phyloP scores from a whole-genome alignment of 2,113 vertebrate genomes.

The Oreochromis spilurus region DNA sequence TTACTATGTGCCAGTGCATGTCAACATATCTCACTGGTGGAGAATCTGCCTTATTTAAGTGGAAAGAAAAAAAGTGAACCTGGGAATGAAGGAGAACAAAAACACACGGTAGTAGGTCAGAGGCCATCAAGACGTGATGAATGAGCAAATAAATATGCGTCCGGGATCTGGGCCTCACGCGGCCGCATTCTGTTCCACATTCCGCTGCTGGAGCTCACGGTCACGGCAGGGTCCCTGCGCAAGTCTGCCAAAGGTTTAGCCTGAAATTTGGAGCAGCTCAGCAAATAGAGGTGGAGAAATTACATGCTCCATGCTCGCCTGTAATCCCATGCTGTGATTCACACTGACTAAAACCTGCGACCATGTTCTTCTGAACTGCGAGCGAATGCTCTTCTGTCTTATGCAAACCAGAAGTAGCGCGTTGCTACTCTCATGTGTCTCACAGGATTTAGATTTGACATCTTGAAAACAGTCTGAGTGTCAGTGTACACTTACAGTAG shows the following conservation, averaged over 20 bases:
- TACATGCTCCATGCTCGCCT: slow-evolving; percentile 29
- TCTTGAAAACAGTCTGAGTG: slow-evolving; percentile 25
- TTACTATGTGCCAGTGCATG: slow-evolving; percentile 9
- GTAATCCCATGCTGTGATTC: slow-evolving; percentile 46
- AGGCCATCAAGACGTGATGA: slow-evolving; percentile 65
- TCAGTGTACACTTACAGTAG: slow-evolving; percentile 58
- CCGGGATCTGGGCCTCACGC: slow-evolving; percentile 43
- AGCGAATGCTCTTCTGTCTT: background rate
- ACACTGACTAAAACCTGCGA: background rate
- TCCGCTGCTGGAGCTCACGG: slow-evolving; percentile 41
- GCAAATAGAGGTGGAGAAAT: slow-evolving; percentile 19
- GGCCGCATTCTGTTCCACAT: slow-evolving; percentile 62
- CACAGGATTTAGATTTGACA: slow-evolving; percentile 29
- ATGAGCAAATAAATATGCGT: slow-evolving; percentile 72
- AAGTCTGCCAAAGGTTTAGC: background rate
- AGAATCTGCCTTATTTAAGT: background rate
- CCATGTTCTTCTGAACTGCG: background rate
- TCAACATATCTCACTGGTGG: background rate
- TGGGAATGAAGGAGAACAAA: slow-evolving; percentile 28
- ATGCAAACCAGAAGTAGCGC: slow-evolving; percentile 34
- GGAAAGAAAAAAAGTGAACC: slow-evolving; percentile 13
- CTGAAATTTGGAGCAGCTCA: slow-evolving; percentile 1
- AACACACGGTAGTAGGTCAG: slow-evolving; percentile 64
- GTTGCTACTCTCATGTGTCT: slow-evolving; percentile 44
- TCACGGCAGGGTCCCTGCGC: background rate